Evolutionary conservation across 37 sponge, comb jelly and placozoan species (phyloP).

Genomic region (Aplysina aerophoba): DNA sequence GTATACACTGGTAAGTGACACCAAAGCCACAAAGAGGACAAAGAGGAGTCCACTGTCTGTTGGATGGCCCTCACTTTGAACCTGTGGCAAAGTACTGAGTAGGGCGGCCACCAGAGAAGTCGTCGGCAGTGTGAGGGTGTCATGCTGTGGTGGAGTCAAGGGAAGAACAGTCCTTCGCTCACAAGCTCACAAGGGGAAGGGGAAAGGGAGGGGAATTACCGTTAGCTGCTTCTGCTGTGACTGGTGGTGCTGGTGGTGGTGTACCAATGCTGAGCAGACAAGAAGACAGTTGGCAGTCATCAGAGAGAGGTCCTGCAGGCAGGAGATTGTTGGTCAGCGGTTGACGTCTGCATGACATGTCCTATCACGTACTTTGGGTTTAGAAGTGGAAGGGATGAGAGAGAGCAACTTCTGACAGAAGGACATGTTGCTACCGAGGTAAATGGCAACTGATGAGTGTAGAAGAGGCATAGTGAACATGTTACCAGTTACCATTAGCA

Average conservation of each 20-base stretch:
- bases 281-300: neutral
- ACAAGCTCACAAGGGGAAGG: no score
- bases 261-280: slow-evolving; percentile 67
- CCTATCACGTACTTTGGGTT: neutral
- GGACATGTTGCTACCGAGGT: neutral
- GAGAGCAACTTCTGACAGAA: neutral
- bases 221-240: neutral
- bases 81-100: no score
- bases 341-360: neutral
- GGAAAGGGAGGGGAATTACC: no score
- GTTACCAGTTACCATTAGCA: no score
- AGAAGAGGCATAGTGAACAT: neutral
- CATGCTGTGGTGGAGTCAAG: no score
- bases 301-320: slow-evolving; percentile 55
- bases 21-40: slow-evolving; percentile 50
- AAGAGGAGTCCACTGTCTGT: neutral
- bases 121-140: no score
- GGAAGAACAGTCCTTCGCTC: no score
- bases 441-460: neutral
- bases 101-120: no score
- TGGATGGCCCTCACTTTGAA: no score
- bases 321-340: slow-evolving; percentile 56
- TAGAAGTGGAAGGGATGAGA: neutral
- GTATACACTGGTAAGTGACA: slow-evolving; percentile 43
- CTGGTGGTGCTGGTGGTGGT: neutral